Conservation (phyloP, 1,140 invertebrate species). For the Drosophila oshimai region DNA sequence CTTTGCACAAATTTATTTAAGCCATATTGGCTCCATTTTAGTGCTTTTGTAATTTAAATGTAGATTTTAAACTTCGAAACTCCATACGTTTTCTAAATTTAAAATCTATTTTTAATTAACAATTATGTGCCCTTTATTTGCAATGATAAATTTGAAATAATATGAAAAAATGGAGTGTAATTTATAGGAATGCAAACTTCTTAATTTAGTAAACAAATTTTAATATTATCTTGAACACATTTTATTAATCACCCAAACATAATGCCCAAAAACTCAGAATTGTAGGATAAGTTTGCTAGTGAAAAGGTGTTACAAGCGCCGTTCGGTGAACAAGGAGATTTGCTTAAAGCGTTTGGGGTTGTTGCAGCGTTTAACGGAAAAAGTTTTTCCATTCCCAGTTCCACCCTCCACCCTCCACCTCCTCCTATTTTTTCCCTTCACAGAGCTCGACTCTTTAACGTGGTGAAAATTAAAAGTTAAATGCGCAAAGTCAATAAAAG, state of each 20-base stretch:
- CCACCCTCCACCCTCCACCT: not conserved
- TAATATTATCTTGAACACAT: no score
- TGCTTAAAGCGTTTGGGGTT: constrained; percentile 46
- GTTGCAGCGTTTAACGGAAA: constrained; percentile 49
- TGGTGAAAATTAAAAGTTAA: constrained; percentile 76
- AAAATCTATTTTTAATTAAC: no score
- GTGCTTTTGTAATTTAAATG: no score
- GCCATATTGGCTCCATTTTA: no score
- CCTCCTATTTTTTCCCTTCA: not conserved
- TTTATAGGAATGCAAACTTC: no score
- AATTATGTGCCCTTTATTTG: no score
- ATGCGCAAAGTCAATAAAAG: constrained; percentile 73
- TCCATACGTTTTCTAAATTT: no score
- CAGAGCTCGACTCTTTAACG: constrained; percentile 7
- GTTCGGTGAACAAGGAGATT: constrained; percentile 4
- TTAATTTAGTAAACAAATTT: no score
- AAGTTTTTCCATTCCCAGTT: constrained; percentile 17
- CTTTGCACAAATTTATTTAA: no score
- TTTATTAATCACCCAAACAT: not conserved
- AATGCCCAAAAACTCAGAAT: not conserved
- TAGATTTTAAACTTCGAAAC: no score
- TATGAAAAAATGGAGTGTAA: no score
- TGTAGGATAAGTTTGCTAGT: not conserved
- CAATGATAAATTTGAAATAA: no score
- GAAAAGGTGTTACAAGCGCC: constrained; percentile 53